Evolutionary conservation across 2,888 invertebrate genomes (phyloP).

Genomic region (Bellardia pandia): DNA sequence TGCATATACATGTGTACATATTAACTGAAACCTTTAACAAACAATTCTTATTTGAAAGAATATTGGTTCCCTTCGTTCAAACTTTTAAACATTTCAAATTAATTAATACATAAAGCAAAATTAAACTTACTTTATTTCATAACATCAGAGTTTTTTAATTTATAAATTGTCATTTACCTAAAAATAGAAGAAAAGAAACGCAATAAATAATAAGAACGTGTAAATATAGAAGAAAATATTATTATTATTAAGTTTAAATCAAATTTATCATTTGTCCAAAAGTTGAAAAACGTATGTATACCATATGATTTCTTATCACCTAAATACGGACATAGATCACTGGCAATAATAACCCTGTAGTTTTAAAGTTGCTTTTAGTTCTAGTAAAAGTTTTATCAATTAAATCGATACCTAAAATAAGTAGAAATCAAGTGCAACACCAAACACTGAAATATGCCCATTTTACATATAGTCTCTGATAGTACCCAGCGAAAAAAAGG

Average conservation of each 20-base stretch:
- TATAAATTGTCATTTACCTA: constrained; percentile 31
- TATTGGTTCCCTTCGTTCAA: not conserved
- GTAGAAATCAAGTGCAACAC: too few species aligned
- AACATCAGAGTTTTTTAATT: not conserved
- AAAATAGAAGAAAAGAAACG: constrained; percentile 10
- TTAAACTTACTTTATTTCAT: constrained; percentile 41
- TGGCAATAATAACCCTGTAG: not conserved
- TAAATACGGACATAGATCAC: not conserved
- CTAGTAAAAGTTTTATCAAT: too few species aligned
- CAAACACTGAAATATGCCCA: too few species aligned
- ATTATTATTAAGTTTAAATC: not conserved
- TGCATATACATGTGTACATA: too few species aligned
- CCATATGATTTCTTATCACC: not conserved
- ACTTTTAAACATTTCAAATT: not conserved
- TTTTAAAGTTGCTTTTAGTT: too few species aligned
- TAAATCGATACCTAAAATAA: too few species aligned
- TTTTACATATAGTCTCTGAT: too few species aligned
- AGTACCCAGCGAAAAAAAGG: too few species aligned
- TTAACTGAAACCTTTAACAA: too few species aligned
- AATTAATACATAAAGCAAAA: not conserved
- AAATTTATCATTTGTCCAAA: constrained; percentile 29
- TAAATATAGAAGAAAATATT: not conserved
- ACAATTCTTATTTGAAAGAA: not conserved
- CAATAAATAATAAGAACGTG: too few species aligned
- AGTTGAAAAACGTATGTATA: not conserved